Evolutionary conservation across 2,888 invertebrate species (phyloP).

Genomic region (Epinotia nisella): DNA sequence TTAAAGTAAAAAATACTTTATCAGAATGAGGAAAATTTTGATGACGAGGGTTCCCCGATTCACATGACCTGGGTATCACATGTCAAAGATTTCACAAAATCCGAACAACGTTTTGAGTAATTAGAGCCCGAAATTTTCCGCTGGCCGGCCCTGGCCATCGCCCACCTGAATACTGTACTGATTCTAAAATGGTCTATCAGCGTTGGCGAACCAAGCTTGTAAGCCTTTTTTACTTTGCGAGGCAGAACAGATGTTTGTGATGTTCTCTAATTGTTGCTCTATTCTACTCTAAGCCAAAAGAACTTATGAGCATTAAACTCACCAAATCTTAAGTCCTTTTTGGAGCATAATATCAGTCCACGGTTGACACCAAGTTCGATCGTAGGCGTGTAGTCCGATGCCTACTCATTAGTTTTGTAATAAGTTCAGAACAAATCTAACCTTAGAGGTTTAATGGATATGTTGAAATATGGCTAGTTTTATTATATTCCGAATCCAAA

Average conservation of each 20-base stretch:
- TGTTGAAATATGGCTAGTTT: slow-evolving; percentile 35
- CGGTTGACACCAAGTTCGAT: slow-evolving; percentile 60
- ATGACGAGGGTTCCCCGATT: background rate
- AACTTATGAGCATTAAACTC: slow-evolving; percentile 11
- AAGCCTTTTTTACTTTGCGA: slow-evolving; percentile 9
- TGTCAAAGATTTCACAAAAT: slow-evolving; percentile 6
- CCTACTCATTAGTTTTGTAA: slow-evolving; percentile 46
- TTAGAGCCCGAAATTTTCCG: slow-evolving; percentile 51
- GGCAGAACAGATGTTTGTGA: slow-evolving; percentile 68
- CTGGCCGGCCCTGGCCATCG: slow-evolving; percentile 65
- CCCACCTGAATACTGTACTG: slow-evolving; percentile 66
- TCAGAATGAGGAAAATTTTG: background rate
- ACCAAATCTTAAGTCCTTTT: background rate
- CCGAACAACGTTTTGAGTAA: slow-evolving; percentile 24
- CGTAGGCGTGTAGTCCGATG: slow-evolving; percentile 55
- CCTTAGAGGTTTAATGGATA: slow-evolving; percentile 36
- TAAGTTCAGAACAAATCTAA: slow-evolving; percentile 30
- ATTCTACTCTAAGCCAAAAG: slow-evolving; percentile 34
- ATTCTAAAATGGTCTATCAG: slow-evolving; percentile 5
- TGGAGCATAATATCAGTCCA: slow-evolving; percentile 43
- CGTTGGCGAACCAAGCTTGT: background rate
- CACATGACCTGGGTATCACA: background rate
- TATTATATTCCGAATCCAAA: slow-evolving; percentile 12
- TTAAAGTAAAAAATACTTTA: background rate
- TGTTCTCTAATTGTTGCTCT: slow-evolving; percentile 58